phyloP scores from a whole-genome alignment of 1,140 invertebrate genomes.

The Caenorhabditis remanei region DNA sequence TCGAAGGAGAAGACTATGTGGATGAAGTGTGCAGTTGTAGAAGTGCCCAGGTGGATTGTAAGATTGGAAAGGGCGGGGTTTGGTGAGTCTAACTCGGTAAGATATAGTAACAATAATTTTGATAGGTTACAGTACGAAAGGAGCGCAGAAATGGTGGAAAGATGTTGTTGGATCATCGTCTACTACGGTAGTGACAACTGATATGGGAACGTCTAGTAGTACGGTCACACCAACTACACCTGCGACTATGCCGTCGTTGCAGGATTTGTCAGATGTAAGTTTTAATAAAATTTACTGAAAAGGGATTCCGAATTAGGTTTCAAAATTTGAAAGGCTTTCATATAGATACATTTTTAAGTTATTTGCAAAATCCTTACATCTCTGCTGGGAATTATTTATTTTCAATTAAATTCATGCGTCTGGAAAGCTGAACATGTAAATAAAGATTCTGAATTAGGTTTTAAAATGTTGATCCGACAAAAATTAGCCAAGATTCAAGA shows the following conservation, averaged over 20 bases:
- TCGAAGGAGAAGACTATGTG: not conserved
- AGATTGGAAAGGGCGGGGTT: not conserved
- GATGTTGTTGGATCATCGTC: not conserved
- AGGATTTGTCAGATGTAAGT: conserved; percentile 15
- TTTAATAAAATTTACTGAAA: not conserved
- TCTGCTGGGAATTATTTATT: too few relatives aligned
- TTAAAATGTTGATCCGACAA: too few relatives aligned
- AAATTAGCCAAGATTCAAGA: too few relatives aligned
- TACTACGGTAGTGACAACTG: not conserved
- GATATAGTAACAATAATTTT: not conserved
- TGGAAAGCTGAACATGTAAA: too few relatives aligned
- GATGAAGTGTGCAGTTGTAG: conserved; percentile 26
- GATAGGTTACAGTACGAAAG: not conserved
- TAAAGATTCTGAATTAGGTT: too few relatives aligned
- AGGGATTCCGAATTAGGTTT: not conserved
- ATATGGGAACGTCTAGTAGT: not conserved
- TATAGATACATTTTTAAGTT: too few relatives aligned
- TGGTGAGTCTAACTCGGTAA: not conserved
- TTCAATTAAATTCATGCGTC: too few relatives aligned
- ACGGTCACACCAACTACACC: not conserved
- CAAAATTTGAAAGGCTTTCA: too few relatives aligned
- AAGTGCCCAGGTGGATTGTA: not conserved
- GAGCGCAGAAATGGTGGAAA: not conserved
- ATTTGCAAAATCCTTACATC: too few relatives aligned
- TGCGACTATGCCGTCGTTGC: not conserved